phyloP scores from a whole-genome alignment of 2,113 vertebrate genomes.

The Hepsetus odoe region DNA sequence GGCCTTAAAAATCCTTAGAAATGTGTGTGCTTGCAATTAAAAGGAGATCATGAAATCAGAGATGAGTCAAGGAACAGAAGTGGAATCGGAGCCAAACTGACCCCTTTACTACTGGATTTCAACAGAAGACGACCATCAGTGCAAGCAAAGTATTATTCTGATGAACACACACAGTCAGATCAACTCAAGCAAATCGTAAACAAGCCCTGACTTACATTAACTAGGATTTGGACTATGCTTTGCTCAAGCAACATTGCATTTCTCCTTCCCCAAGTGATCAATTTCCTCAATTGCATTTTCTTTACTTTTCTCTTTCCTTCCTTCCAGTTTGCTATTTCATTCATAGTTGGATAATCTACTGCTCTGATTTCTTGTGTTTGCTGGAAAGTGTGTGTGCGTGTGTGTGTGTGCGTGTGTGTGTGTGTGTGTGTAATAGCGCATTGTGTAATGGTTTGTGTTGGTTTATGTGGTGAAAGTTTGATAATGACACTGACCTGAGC shows the following conservation, averaged over 20 bases:
- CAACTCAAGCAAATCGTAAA: not conserved
- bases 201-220: not conserved
- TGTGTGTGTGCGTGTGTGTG: too few species aligned
- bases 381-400: too few species aligned
- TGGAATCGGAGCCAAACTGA: not conserved
- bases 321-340: slow-evolving; percentile 13
- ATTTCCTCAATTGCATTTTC: slow-evolving; percentile 18
- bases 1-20: not conserved
- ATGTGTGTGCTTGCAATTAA: not conserved
- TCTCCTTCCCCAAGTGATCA: slow-evolving; percentile 27
- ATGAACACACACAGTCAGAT: not conserved
- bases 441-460: slow-evolving; percentile 29
- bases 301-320: not conserved
- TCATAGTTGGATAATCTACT: slow-evolving; percentile 17
- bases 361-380: too few species aligned
- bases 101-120: not conserved
- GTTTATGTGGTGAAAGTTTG: slow-evolving; percentile 2
- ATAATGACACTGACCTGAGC: slow-evolving; percentile 26
- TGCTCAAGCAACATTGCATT: slow-evolving; percentile 24
- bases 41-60: not conserved
- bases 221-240: slow-evolving; percentile 20
- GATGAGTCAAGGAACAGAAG: not conserved
- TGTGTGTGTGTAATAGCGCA: slow-evolving; percentile 17
- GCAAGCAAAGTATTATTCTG: not conserved
- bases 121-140: not conserved